phyloP scores from a whole-genome alignment of 2,888 invertebrate species.

The Ophion obscuratus region DNA sequence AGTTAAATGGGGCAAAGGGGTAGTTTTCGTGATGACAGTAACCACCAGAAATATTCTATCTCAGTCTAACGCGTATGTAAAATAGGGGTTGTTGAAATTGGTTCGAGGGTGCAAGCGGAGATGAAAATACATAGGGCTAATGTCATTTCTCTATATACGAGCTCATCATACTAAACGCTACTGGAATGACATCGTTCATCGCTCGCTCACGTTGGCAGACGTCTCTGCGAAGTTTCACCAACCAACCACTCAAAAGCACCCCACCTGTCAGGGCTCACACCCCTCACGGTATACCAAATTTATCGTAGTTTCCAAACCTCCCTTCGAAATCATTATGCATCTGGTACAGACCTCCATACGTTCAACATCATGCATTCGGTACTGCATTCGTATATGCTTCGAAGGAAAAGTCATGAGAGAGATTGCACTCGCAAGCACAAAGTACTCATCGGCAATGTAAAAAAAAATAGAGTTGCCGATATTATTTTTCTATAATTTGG shows the following conservation, averaged over 20 bases:
- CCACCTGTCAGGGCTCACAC: slow-evolving; percentile 25
- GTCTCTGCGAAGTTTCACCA: slow-evolving; percentile 31
- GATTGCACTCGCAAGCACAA: background rate
- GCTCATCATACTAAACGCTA: slow-evolving; percentile 26
- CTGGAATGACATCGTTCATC: slow-evolving; percentile 49
- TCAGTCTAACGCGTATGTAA: slow-evolving; percentile 12
- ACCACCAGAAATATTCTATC: slow-evolving; percentile 26
- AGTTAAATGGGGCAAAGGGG: slow-evolving; percentile 16
- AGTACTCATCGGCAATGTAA: background rate
- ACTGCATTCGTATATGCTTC: background rate
- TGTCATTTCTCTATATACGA: slow-evolving; percentile 42
- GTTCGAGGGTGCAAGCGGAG: slow-evolving; percentile 21
- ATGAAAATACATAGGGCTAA: slow-evolving; percentile 31
- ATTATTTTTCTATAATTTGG: background rate
- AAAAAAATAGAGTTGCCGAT: background rate
- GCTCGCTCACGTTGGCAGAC: slow-evolving; percentile 47
- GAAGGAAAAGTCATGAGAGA: background rate
- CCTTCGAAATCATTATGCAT: slow-evolving; percentile 38
- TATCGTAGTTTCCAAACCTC: slow-evolving; percentile 29
- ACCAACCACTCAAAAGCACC: slow-evolving; percentile 20
- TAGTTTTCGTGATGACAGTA: slow-evolving; percentile 18
- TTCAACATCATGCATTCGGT: slow-evolving; percentile 12
- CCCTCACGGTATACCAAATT: slow-evolving; percentile 51
- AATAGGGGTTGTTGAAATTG: slow-evolving; percentile 28
- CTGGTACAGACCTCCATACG: slow-evolving; percentile 4